Conservation (phyloP, 2,888 invertebrate genomes). For the Notocelia uddmanniana region DNA sequence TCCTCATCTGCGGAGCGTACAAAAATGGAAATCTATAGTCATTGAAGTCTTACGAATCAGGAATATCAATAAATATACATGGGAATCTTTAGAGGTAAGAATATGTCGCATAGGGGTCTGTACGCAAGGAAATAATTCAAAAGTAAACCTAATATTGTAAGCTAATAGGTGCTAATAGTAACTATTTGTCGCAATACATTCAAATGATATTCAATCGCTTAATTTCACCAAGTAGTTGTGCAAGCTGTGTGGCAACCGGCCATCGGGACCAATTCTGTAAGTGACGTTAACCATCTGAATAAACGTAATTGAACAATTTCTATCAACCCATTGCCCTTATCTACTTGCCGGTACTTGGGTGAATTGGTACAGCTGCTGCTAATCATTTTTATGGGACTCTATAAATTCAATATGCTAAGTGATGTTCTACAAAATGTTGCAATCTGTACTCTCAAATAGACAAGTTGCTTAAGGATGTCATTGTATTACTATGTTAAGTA, state of each 20-base stretch:
- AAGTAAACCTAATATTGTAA: background rate
- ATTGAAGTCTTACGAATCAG: no score
- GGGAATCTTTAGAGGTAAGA: no score
- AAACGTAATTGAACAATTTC: conserved; percentile 83
- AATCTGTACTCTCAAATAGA: conserved; percentile 22
- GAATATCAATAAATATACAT: no score
- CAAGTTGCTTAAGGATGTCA: conserved; percentile 19
- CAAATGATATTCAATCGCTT: conserved; percentile 38
- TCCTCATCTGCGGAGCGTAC: no score
- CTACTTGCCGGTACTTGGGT: conserved; percentile 62
- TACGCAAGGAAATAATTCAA: background rate
- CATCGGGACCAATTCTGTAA: conserved; percentile 74
- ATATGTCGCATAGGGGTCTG: no score
- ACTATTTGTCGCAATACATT: background rate
- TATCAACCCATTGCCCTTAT: conserved; percentile 81
- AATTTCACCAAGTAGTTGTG: conserved; percentile 40
- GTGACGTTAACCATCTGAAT: conserved; percentile 83
- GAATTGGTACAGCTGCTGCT: conserved; percentile 65
- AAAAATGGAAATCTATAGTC: no score
- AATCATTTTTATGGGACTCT: conserved; percentile 67
- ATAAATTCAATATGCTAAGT: conserved; percentile 59
- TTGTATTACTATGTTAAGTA: background rate
- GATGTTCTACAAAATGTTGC: conserved; percentile 46
- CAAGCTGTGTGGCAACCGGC: conserved; percentile 68
- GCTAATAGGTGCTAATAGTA: background rate